Percentiles rank a stretch among this genome's conserved stretches.
Evolutionary conservation across 53 echinoderm and acorn worm genomes (phyloP).

Genomic region (Antedon mediterranea): DNA sequence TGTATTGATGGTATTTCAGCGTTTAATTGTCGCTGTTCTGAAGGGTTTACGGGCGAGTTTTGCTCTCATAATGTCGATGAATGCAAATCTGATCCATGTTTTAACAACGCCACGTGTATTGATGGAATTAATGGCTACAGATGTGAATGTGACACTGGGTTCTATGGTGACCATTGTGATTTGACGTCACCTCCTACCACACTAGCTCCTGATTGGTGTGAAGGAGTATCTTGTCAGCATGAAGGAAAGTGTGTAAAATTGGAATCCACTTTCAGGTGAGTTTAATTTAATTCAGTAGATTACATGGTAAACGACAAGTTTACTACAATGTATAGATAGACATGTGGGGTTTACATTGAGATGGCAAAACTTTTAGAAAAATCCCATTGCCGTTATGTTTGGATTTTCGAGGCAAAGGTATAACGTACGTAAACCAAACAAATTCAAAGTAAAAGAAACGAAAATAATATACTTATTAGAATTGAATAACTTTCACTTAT

Average conservation of each 20-base stretch:
- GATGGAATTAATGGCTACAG: neutral
- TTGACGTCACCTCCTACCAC: neutral
- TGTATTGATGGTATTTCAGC: neutral
- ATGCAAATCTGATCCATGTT: neutral
- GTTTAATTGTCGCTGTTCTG: neutral
- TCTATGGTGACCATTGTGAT: neutral
- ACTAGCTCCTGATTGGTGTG: neutral
- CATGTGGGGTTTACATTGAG: no score
- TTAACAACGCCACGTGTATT: neutral
- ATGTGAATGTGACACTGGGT: neutral
- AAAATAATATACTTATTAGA: no score
- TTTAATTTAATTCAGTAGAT: no score
- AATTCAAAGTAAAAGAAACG: no score
- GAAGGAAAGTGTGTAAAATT: neutral
- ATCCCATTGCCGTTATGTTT: no score
- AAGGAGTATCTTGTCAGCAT: neutral
- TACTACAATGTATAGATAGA: no score
- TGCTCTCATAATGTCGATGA: neutral
- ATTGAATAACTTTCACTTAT: no score
- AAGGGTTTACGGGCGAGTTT: neutral
- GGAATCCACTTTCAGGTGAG: neutral
- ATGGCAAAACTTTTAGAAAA: no score
- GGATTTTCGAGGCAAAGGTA: no score
- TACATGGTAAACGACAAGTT: no score
- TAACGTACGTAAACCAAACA: no score